Base-by-base conservation (phyloP, 2,113 vertebrate species). In the Corythornis vintsioides region DNA sequence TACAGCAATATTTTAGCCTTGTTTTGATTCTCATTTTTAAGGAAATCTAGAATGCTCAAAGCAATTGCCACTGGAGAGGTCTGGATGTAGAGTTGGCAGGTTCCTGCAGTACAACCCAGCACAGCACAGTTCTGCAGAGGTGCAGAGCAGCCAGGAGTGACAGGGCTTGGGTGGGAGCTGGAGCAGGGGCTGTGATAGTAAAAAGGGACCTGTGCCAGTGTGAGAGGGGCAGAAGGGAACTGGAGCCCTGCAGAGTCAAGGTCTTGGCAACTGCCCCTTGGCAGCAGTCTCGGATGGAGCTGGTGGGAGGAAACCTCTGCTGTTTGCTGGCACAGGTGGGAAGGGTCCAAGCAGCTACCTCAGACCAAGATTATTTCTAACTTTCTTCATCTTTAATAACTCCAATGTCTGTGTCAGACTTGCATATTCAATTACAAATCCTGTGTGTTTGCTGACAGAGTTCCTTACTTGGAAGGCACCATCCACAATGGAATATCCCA, bases 381-480 rank as follows among this genome's bases (percentile, higher is more conserved):
- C 28, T 8, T 45, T n/a, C 65, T 61, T n/a, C 56, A 22, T 28
- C 42, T 53, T 24, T 45, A 15, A 10, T 10, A n/a, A 48, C 42
- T 63, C 25, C 9, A 24, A 2, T 6, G 13, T 47, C 29, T 65
- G 47, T 1, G 3, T 38, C 69, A 57, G 14, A 76, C 10, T 33
- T 59, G 14, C 0, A 7, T 15, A 5, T 35, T 70, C n/a, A 70
- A 6, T 15, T 53, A 29, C 52, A 57, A 47, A 9, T 4, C 3
- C 4, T 0, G 2, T 9, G 25, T 78, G 35, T n/a, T 70, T 3
- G 1, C 16, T 17, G 52, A 13, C 18, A 8, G 33, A 29, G 31
- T 31, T 82, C 35, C 50, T 28, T 17, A 8, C 65, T 40, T 35
- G 57, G n/a, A 22, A 56, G 31, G 18, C 15, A 2, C 64, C 14